Conservation (phyloP, 2,113 vertebrate species). For the Hirundichthys speculiger region DNA sequence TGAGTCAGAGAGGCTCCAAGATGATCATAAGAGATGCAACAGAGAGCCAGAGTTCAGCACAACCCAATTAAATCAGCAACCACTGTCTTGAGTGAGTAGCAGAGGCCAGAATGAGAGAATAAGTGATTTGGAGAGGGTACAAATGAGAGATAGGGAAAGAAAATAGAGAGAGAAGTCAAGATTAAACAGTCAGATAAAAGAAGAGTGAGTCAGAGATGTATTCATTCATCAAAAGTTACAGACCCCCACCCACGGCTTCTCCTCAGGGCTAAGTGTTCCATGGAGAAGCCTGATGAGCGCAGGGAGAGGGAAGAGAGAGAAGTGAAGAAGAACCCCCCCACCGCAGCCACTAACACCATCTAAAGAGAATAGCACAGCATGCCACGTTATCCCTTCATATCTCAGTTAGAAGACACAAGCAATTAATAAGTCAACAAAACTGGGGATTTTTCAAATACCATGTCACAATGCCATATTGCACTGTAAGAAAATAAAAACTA, state of each 20-base stretch:
- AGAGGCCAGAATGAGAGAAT: slow-evolving; percentile 69
- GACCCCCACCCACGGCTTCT: slow-evolving; percentile 80
- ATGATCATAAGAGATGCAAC: slow-evolving; percentile 78
- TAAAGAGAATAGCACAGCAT: slow-evolving; percentile 77
- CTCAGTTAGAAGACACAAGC: slow-evolving; percentile 72
- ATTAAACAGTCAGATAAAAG: slow-evolving; percentile 80
- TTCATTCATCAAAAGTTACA: slow-evolving; percentile 85
- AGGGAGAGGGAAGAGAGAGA: slow-evolving; percentile 41
- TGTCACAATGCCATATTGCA: slow-evolving; percentile 47
- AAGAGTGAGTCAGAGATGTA: slow-evolving; percentile 76
- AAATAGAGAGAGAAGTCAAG: slow-evolving; percentile 60
- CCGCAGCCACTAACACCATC: slow-evolving; percentile 60
- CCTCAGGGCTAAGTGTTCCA: slow-evolving; percentile 80
- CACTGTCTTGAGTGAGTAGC: slow-evolving; percentile 72
- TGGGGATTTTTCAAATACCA: slow-evolving; percentile 59
- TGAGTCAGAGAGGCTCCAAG: slow-evolving; percentile 68
- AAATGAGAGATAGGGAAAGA: slow-evolving; percentile 52
- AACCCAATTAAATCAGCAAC: slow-evolving; percentile 79
- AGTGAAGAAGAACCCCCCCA: slow-evolving; percentile 41
- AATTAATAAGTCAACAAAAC: slow-evolving; percentile 82
- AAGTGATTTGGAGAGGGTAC: slow-evolving; percentile 55
- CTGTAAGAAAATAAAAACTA: slow-evolving; percentile 49
- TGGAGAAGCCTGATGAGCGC: slow-evolving; percentile 72
- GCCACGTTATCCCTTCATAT: slow-evolving; percentile 69
- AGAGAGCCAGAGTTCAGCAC: slow-evolving; percentile 78